Evolutionary conservation across 2,888 invertebrate genomes (phyloP).

Genomic region (Hirtodrosophila cameraria): DNA sequence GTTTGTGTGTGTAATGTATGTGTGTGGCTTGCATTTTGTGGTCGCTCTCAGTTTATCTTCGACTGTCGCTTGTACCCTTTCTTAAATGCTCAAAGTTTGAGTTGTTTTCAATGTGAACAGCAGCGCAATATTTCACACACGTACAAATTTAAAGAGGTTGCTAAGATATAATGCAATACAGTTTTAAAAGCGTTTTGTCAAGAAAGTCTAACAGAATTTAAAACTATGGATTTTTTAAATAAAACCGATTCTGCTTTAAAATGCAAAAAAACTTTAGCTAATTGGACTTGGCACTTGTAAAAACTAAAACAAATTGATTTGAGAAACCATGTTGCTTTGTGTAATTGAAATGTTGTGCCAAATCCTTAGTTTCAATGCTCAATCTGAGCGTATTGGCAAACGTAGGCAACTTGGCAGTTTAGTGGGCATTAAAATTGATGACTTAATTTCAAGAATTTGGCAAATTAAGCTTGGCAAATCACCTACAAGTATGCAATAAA

Average conservation of each 20-base stretch:
- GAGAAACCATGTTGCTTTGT: no score
- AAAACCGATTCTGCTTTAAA: no score
- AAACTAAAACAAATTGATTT: no score
- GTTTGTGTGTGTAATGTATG: slow-evolving; percentile 17
- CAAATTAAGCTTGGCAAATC: slow-evolving; percentile 24
- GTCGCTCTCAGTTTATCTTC: slow-evolving; percentile 49
- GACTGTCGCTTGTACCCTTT: slow-evolving; percentile 7
- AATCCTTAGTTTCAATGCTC: not conserved
- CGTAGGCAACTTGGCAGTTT: slow-evolving; percentile 21
- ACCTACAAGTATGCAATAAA: slow-evolving; percentile 49
- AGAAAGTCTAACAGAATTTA: no score
- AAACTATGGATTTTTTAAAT: no score
- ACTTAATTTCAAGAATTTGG: slow-evolving; percentile 32
- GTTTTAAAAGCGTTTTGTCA: no score
- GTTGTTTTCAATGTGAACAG: slow-evolving; percentile 4
- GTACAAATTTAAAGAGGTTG: not conserved
- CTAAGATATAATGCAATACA: no score
- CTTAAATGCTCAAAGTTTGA: slow-evolving; percentile 10
- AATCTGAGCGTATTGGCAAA: slow-evolving; percentile 7
- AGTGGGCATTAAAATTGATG: slow-evolving; percentile 50
- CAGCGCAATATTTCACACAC: slow-evolving; percentile 5
- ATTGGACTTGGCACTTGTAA: no score
- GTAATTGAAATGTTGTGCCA: not conserved
- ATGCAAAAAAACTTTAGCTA: no score
- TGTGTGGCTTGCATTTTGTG: slow-evolving; percentile 56